A percentile compares a stretch with the other conserved stretches of the same genome.
Evolutionary conservation across 2,888 invertebrate genomes (phyloP).

Genomic region (Ichneumon xanthorius): DNA sequence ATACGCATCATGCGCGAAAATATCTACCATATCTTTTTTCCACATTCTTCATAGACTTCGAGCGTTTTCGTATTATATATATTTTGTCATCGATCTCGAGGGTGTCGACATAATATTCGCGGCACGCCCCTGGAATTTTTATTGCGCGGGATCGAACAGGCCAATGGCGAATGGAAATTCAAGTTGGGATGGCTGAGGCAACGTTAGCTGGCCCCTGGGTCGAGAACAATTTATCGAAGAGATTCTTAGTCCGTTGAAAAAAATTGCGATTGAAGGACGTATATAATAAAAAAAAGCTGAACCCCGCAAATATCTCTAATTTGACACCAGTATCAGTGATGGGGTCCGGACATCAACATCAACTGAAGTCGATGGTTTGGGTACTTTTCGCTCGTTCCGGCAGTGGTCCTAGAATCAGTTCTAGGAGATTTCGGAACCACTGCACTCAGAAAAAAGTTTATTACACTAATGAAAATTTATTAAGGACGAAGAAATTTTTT

Average conservation of each 20-base stretch:
- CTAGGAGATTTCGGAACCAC: too few relatives aligned
- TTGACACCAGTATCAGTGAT: neutral
- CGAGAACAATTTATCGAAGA: slow-evolving; percentile 30
- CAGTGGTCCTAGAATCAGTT: too few relatives aligned
- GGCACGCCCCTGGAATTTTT: slow-evolving; percentile 66
- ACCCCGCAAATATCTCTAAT: neutral
- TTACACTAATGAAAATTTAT: too few relatives aligned
- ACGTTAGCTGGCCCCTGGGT: slow-evolving; percentile 15
- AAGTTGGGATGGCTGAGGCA: slow-evolving; percentile 3
- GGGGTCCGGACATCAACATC: neutral
- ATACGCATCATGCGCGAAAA: slow-evolving; percentile 24
- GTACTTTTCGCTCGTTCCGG: neutral
- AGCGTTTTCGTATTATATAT: slow-evolving; percentile 33
- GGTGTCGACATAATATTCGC: slow-evolving; percentile 53
- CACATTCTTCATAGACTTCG: slow-evolving; percentile 51
- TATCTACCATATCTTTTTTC: slow-evolving; percentile 42
- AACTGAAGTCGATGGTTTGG: neutral
- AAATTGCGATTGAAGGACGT: slow-evolving; percentile 43
- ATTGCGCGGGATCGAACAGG: slow-evolving; percentile 58
- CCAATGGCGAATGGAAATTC: slow-evolving; percentile 37
- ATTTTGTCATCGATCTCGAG: slow-evolving; percentile 30
- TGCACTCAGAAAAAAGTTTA: too few relatives aligned
- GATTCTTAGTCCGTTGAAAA: slow-evolving; percentile 43
- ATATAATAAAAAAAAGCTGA: neutral
- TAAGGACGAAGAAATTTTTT: too few relatives aligned